Base-by-base conservation (phyloP, 2,797 vertebrate species). In the Anabas testudineus region DNA sequence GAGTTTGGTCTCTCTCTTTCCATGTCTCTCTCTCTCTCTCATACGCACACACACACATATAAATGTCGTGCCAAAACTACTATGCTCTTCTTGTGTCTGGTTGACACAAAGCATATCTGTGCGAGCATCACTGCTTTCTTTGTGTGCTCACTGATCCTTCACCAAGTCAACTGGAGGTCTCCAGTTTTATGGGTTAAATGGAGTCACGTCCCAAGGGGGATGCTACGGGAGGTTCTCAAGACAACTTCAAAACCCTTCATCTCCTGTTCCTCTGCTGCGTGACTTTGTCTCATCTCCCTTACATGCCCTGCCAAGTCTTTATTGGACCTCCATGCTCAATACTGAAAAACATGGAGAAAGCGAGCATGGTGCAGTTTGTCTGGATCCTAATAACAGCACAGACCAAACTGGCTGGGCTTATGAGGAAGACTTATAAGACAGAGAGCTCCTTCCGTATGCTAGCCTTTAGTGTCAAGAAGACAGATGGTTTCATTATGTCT, bases 381-480 rank as follows among this genome's bases (percentile, higher is more conserved):
- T 67, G 49, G 19, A 57, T 65, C 56, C 53, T 54, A 63, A 76
- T 42, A 71, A 71, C 51, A 26, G 47, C 32, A 36, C 48, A 54
- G 67, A 76, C 48, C 43, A 68, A 80, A 81, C 65, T 34, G 67
- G 55, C 74, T 28, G 21, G 41, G 72, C 74, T 78, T 71, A 79
- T 67, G 81, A 74, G 73, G 69, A 71, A 74, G 83, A 87, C 87
- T 87, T 83, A 88, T 76, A 77, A 75, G 75, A 88, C 81, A 83
- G 80, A 54, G 65, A 74, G 72, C 59, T 88, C 84, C 84, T 89
- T 86, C 81, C 88, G 83, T 87, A 39, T 55, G 71, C 65, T 28
- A 57, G 68, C 65, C 82, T 83, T 86, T 77, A 81, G 74, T 87
- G 86, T 89, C 86, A 80, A 62, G 72, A 88, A 87, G 88, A 91